These are phyloP conservation scores for Prunella strophiata DNA, from an alignment of 2,797 vertebrate genomes.

Conservation along the genomic window DNA sequence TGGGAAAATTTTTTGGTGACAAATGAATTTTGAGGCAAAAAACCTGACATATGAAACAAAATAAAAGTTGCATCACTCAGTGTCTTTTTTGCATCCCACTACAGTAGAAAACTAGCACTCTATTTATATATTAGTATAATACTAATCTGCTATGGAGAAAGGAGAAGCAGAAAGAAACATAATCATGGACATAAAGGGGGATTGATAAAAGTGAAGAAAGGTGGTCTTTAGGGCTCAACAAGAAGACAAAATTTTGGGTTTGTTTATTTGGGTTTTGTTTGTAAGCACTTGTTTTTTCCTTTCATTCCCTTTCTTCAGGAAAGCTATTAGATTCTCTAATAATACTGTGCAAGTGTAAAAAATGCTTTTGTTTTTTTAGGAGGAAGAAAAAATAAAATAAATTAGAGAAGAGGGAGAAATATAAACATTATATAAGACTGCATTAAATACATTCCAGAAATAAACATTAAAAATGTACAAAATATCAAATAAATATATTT, in stretches of 20 bases:
- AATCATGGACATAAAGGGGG: background rate
- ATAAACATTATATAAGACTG: background rate
- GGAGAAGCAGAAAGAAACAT: background rate
- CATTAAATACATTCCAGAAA: background rate
- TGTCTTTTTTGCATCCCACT: background rate
- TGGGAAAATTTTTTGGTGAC: background rate
- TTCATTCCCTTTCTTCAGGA: background rate
- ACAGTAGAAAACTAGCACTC: background rate
- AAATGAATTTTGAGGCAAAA: background rate
- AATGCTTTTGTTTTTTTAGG: background rate
- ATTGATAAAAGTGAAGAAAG: background rate
- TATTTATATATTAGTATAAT: background rate
- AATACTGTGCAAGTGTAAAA: background rate
- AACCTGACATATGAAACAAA: background rate
- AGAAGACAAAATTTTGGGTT: rapidly evolving
- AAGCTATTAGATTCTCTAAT: background rate
- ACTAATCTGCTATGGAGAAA: background rate
- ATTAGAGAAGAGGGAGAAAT: background rate
- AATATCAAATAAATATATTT: background rate
- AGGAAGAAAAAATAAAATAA: background rate
- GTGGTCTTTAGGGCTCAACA: background rate
- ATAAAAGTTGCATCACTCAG: background rate
- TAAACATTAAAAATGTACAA: background rate
- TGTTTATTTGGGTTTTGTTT: background rate
- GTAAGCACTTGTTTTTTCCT: background rate